Evolutionary conservation across 2,113 vertebrate species (phyloP).

Genomic region (Turnix velox): DNA sequence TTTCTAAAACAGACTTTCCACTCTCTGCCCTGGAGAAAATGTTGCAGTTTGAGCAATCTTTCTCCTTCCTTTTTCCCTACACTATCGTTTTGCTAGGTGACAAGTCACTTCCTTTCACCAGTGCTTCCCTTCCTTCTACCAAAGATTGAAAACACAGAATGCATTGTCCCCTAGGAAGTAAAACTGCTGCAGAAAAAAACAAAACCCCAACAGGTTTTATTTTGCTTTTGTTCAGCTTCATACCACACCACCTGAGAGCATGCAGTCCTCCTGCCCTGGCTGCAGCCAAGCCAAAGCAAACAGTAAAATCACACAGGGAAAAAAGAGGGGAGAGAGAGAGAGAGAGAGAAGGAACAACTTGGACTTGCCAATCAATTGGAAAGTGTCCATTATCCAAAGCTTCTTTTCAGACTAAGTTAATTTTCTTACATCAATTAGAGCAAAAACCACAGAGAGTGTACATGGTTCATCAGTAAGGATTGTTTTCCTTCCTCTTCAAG

Average conservation of each 20-base stretch:
- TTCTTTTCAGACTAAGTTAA: not conserved
- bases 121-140: not conserved
- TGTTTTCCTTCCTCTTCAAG: not conserved
- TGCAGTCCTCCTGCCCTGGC: not conserved
- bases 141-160: not conserved
- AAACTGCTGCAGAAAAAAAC: not conserved
- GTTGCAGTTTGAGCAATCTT: not conserved
- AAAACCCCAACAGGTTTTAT: not conserved
- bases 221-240: not conserved
- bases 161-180: not conserved
- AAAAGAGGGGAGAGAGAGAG: not conserved
- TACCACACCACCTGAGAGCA: not conserved
- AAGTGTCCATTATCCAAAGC: not conserved
- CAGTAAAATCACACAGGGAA: not conserved
- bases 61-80: not conserved
- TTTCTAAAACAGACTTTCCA: not conserved
- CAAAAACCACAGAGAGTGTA: not conserved
- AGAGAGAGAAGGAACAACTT: not conserved
- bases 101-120: not conserved
- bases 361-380: not conserved
- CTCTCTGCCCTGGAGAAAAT: not conserved
- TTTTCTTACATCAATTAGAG: not conserved
- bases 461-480: not conserved
- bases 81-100: not conserved
- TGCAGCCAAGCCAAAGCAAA: not conserved